Evolutionary conservation across 2,797 vertebrate species (phyloP).

Genomic region (Neosilurus hyrtlii): DNA sequence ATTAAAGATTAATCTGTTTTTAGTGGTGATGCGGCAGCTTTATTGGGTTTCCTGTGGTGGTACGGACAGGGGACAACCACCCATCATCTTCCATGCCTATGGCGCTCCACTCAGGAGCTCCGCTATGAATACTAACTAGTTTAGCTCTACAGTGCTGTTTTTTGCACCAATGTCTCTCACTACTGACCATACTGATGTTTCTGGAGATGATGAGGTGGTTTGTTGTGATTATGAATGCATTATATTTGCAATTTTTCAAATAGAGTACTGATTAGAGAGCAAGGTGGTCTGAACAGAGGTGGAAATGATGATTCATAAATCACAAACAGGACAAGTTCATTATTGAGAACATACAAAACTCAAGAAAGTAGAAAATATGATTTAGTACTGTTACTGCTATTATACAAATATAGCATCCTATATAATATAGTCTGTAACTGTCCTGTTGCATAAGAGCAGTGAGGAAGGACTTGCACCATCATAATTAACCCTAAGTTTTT

Average conservation of each 20-base stretch:
- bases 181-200: background rate
- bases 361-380: background rate
- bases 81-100: no score
- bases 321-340: background rate
- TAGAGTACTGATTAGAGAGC: background rate
- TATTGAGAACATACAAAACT: background rate
- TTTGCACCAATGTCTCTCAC: background rate
- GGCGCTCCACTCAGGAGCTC: no score
- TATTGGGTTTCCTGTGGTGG: no score
- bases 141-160: background rate
- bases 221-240: background rate
- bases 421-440: no score
- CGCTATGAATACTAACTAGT: background rate
- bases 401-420: background rate
- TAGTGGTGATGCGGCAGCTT: no score
- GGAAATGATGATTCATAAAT: constrained; percentile 3
- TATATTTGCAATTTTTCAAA: background rate
- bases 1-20: no score
- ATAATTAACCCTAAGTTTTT: background rate
- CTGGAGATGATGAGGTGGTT: background rate
- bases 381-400: background rate
- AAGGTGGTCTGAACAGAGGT: background rate
- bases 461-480: background rate
- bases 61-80: no score
- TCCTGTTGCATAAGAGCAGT: no score